These are phyloP conservation scores for Tineola bisselliella DNA, from an alignment of 2,888 invertebrate species.

Conservation along the genomic window DNA sequence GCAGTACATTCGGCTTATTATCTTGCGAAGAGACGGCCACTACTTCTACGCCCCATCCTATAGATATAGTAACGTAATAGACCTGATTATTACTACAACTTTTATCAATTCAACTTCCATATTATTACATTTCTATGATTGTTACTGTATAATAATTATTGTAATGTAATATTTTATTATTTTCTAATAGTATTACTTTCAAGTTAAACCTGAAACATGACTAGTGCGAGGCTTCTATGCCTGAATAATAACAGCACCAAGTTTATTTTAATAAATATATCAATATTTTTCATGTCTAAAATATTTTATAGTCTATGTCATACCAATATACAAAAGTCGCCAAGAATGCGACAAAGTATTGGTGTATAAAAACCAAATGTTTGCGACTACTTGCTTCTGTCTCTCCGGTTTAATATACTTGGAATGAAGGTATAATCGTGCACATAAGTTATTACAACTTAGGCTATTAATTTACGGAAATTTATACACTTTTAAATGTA, in stretches of 20 bases:
- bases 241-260: too few species aligned
- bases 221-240: too few species aligned
- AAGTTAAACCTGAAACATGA: too few species aligned
- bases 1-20: constrained; percentile 46
- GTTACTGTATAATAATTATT: too few species aligned
- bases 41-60: constrained; percentile 9
- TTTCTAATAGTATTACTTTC: too few species aligned
- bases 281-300: not conserved
- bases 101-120: too few species aligned
- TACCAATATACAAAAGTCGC: constrained; percentile 59
- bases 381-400: constrained; percentile 46
- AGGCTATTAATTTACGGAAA: too few species aligned
- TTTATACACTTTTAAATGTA: too few species aligned
- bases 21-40: constrained; percentile 23
- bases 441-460: constrained; percentile 16
- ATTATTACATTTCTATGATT: too few species aligned
- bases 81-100: too few species aligned
- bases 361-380: constrained; percentile 67
- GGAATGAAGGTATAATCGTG: constrained; percentile 30
- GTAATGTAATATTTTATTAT: too few species aligned
- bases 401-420: constrained; percentile 62
- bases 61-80: not conserved
- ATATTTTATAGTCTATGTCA: not conserved
- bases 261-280: too few species aligned
- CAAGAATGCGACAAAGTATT: constrained; percentile 64